Base-by-base conservation (phyloP, 2,888 invertebrate genomes). In the Drosophila quinaria region DNA sequence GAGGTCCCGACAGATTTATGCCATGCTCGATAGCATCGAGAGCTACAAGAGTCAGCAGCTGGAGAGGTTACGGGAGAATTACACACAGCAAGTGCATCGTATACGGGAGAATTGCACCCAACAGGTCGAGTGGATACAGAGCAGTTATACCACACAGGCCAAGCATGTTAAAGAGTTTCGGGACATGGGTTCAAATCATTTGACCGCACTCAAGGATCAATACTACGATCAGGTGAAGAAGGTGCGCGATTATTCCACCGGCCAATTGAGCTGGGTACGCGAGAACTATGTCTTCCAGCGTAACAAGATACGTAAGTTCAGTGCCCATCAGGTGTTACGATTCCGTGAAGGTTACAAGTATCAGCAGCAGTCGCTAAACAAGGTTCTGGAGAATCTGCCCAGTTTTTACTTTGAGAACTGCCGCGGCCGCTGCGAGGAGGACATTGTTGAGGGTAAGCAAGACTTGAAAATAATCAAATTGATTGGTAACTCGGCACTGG, bases 211-310 rank as follows among this genome's bases (percentile, higher is more conserved):
- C 87, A 94, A 96, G 91, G 98, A 98, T 92, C 98, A 98, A 93
- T 98, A 98, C 93, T 96, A 95, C 90, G 97, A 98, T 93, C 98
- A 98, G 95, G 97, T 98, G 75, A 96, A 96, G 92, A 95, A 96
- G 82, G 98, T 98, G 39, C 95, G 98, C 64, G 98, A 98, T 90
- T 98, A 98, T 92, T 98, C 98, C 19, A 96, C 97, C 39, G 94
- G 95, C 70, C 98, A 98, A 93, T 94, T 98, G 86, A 97, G 97
- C 93, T 97, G 97, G 96, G 97, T 98, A 80, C 95, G 98, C 71
- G 98, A 98, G 92, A 98, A 98, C 93, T 98, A 98, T 93, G 97
- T 98, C 91, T 97, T 97, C 94, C 98, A 98, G 93, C 95, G 98
- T 64, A 97, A 98, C 93, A 96, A 98, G 93, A 97, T 98, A 77